A percentile compares a stretch with the other conserved stretches of the same genome.
phyloP scores from a whole-genome alignment of 2,113 vertebrate genomes.

The Notiomystis cincta region DNA sequence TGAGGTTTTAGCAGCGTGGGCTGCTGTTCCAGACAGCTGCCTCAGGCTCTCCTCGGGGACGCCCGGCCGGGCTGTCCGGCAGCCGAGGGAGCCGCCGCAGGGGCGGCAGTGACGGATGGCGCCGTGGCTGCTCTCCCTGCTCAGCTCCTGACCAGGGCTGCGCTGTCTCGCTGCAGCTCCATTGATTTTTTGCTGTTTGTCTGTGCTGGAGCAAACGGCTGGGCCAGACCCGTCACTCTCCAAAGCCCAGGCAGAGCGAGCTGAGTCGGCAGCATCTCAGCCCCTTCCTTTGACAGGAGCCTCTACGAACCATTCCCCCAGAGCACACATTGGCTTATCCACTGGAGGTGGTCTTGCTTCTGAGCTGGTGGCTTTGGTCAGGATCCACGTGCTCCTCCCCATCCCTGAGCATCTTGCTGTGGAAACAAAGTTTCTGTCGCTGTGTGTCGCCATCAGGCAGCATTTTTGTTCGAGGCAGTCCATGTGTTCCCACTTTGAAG shows the following conservation, averaged over 20 bases:
- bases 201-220: not conserved
- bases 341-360: not conserved
- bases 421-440: not conserved
- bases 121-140: not conserved
- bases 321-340: fast-evolving
- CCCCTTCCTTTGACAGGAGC: not conserved
- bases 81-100: not conserved
- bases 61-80: fast-evolving
- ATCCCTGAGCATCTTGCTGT: fast-evolving
- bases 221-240: not conserved
- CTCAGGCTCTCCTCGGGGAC: fast-evolving
- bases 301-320: not conserved
- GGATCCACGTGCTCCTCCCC: not conserved
- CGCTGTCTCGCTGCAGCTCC: not conserved
- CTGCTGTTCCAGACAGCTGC: not conserved
- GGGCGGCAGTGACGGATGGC: not conserved
- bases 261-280: not conserved
- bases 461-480: not conserved
- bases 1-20: fast-evolving
- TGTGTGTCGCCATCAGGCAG: not conserved
- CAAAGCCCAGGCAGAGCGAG: not conserved
- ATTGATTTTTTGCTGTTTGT: not conserved
- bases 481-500: not conserved
- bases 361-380: not conserved
- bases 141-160: not conserved